Evolutionary conservation across 1,140 invertebrate genomes (phyloP), one percentile per base, ranked within the genome.

Genomic region (Pseudomyrmex cubaensis): DNA sequence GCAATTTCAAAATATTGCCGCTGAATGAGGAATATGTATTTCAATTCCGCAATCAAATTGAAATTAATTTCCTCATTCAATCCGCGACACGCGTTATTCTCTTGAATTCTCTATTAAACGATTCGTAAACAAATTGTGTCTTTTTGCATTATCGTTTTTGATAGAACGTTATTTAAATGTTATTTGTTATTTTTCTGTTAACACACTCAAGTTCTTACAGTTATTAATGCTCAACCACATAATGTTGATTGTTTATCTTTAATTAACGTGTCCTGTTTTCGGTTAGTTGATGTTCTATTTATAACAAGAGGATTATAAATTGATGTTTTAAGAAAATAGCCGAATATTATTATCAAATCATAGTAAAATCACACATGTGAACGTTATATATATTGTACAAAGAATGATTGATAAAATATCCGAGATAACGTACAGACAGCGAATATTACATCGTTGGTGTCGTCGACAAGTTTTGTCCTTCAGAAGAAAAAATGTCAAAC

Each of bases 191-290:
- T 17, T 52, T 52, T 3, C 35, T 59, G 12, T 35, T 44, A 46
- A 52, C 8, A 44, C 52, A 35, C 15, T 25, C n/a, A 66, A 48
- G 35, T 66, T 67, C 46, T 76, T 54, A 52, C 5, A 54, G 46
- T 2, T 35, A 50, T 66, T 76, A 66, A 66, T 62, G 35, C 35
- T 35, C 35, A 35, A 35, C 17, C 1, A 5, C 12, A 35, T 64
- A 1, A 52, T 8, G 12, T 4, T 25, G 46, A 75, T 13, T 76
- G 62, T 76, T 76, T 76, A 67, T 44, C 59, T 76, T 64, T 54
- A 76, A 76, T 76, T 76, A 76, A 22, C 62, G 25, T 4, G 61
- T 25, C 2, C 46, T 44, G 12, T 48, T 66, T 66, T 66, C 4
- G 12, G 25, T 5, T 54, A 54, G 48, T 76, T 76, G 62, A 66